Base-by-base conservation (phyloP, 2,888 invertebrate genomes). In the Tetramorium bicarinatum region DNA sequence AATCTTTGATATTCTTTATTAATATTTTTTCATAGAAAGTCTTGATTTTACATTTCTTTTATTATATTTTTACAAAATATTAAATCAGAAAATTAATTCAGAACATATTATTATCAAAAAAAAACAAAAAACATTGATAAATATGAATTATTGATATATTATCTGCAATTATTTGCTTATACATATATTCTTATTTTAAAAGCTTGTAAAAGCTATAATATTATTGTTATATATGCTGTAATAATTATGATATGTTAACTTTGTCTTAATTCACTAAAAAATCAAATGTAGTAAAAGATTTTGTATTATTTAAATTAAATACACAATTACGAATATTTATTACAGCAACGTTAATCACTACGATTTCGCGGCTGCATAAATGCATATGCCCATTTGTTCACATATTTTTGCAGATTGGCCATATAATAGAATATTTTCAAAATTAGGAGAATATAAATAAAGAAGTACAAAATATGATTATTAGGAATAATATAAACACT, bases 391-490 rank as follows among this genome's bases (percentile, higher is more conserved):
- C 54, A 52, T 59, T 66, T 11, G 77, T 66, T 56, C 67, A 67
- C 52, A 52, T 85, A 87, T 89, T 86, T 87, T 87, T 88, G 88
- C 86, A 86, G 88, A 88, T 86, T 75, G 83, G 62, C 34, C 11
- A 52, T 41, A 44, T 34, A 71, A 67, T 15, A 38, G 25, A 44
- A 69, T 72, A 79, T 80, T 66, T 54, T 69, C 34, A 11, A 61
- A n/a, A 59, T 56, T 64, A 61, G 29, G 8, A 34, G 38, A 8
- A 47, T 72, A 8, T 67, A 79, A 62, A 41, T 34, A 38, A 76
- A 77, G 9, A 83, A 88, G 83, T 88, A 87, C 88, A 88, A 89
- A 87, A 52, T 47, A 44, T 56, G 8, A n/a, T 64, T 47, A 54
- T 56, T 44, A 67, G 82, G 80, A 83, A 87, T 89, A 85, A 77